These are phyloP conservation scores for Vireo griseus DNA, from an alignment of 2,797 vertebrate species.

Conservation along the genomic window DNA sequence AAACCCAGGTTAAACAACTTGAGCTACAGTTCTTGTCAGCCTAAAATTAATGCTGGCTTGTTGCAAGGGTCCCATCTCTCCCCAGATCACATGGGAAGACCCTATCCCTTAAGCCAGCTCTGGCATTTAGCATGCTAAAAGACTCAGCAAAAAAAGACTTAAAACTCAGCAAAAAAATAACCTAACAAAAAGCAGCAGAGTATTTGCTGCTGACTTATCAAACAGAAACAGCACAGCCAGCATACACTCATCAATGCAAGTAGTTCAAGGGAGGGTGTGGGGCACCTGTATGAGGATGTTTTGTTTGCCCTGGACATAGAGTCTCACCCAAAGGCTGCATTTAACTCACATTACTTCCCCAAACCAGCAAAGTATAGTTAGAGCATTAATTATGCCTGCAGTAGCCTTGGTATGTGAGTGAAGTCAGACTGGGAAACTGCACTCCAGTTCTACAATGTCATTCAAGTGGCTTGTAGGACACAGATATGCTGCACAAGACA, in stretches of 20 bases:
- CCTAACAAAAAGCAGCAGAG: neutral
- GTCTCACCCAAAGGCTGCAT: neutral
- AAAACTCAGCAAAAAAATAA: conserved; percentile 26
- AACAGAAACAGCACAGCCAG: conserved; percentile 38
- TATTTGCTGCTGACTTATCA: conserved; percentile 37
- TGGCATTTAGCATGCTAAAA: neutral
- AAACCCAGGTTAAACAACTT: neutral
- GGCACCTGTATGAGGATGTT: neutral
- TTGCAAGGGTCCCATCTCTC: neutral
- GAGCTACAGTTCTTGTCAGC: neutral
- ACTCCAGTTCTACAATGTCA: neutral
- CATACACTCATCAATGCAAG: neutral
- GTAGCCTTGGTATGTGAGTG: neutral
- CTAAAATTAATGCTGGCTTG: neutral
- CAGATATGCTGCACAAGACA: neutral
- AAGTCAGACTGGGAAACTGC: neutral
- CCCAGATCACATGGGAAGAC: neutral
- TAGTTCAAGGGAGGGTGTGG: neutral
- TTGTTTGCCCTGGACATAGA: neutral
- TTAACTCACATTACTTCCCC: neutral
- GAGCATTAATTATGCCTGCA: neutral
- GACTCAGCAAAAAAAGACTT: conserved; percentile 22
- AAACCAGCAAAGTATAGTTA: neutral
- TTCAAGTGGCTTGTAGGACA: neutral
- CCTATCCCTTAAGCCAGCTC: neutral